Conservation (phyloP, 2,113 vertebrate genomes). For the Sardina pilchardus region DNA sequence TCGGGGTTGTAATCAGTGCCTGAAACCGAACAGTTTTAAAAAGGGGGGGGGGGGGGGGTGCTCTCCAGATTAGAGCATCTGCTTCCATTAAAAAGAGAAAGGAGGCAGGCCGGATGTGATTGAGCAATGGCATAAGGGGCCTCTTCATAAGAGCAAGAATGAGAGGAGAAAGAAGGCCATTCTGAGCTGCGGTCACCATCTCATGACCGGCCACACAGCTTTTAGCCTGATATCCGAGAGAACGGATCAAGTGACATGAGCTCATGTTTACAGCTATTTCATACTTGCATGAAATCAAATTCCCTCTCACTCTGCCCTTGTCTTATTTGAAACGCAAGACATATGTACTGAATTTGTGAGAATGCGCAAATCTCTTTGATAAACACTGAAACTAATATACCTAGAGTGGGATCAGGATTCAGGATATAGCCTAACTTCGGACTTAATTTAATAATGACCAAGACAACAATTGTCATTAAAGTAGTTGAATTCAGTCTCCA, state of each 20-base stretch:
- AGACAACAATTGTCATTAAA: neutral
- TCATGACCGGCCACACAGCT: constrained; percentile 11
- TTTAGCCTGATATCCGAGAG: neutral
- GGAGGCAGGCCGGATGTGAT: constrained; percentile 53
- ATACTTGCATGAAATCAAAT: constrained; percentile 12
- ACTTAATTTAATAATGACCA: neutral
- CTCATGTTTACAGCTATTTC: neutral
- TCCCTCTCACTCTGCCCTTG: neutral
- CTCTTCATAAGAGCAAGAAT: constrained; percentile 42
- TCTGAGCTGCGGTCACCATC: constrained; percentile 29
- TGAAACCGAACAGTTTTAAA: constrained; percentile 50
- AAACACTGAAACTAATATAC: no score
- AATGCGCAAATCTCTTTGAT: neutral
- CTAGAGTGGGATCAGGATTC: neutral
- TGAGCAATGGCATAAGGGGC: constrained; percentile 50
- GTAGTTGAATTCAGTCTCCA: neutral
- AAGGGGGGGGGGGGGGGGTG: constrained; percentile 17
- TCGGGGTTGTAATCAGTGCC: constrained; percentile 49
- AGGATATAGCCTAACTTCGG: neutral
- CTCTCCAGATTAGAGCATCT: constrained; percentile 50
- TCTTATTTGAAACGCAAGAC: neutral
- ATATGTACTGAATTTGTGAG: neutral
- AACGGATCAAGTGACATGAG: neutral
- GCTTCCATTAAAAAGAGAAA: constrained; percentile 43
- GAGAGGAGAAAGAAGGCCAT: constrained; percentile 17